phyloP scores from a whole-genome alignment of 2,888 invertebrate genomes.

The Vesta saturnalis region DNA sequence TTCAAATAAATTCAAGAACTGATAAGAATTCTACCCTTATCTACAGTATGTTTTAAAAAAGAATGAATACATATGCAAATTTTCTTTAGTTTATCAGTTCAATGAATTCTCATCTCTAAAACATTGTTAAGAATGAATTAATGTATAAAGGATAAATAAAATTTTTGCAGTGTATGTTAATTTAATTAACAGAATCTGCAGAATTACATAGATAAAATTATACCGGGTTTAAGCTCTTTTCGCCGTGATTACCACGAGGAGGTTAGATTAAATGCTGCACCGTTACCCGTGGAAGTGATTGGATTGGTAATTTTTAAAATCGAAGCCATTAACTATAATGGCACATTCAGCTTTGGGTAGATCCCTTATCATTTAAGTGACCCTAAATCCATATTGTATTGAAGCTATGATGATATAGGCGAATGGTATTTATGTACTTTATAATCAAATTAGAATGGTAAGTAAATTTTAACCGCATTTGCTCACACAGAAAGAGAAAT shows the following conservation, averaged over 20 bases:
- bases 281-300: constrained; percentile 37
- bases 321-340: constrained; percentile 40
- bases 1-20: background rate
- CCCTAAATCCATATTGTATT: constrained; percentile 25
- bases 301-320: constrained; percentile 40
- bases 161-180: constrained; percentile 19
- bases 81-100: too few relatives aligned
- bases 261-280: constrained; percentile 38
- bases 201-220: constrained; percentile 38
- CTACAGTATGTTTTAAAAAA: background rate
- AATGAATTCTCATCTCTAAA: too few relatives aligned
- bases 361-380: constrained; percentile 36
- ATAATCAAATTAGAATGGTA: background rate
- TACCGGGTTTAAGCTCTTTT: constrained; percentile 33
- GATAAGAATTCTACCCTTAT: background rate
- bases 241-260: constrained; percentile 36
- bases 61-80: background rate
- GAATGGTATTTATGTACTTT: background rate
- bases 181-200: constrained; percentile 42
- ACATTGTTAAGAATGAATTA: too few relatives aligned
- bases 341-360: constrained; percentile 34
- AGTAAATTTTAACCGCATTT: background rate
- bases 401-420: background rate
- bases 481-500: too few relatives aligned
- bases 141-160: background rate